phyloP scores from a whole-genome alignment of 2,797 vertebrate genomes.

The Podargus strigoides region DNA sequence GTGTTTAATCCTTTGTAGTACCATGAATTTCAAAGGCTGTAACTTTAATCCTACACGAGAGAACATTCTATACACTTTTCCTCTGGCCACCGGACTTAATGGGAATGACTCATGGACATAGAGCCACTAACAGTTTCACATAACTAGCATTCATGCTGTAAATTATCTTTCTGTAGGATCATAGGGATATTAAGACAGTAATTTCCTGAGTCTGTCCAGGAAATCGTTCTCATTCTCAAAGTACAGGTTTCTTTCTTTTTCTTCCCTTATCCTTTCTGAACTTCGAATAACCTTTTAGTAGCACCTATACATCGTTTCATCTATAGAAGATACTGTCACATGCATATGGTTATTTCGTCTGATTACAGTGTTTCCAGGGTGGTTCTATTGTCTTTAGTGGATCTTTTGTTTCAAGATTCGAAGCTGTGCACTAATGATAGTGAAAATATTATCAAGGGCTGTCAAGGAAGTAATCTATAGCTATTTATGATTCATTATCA shows the following conservation, averaged over 20 bases:
- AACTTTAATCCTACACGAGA: neutral
- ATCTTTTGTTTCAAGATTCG: neutral
- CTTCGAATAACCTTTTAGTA: neutral
- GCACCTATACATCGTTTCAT: neutral
- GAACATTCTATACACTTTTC: neutral
- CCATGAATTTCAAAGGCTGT: neutral
- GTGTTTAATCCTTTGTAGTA: neutral
- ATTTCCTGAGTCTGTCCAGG: neutral
- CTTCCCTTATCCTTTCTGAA: neutral
- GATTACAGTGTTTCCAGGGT: neutral
- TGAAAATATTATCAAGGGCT: neutral
- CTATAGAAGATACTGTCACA: neutral
- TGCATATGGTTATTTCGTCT: neutral
- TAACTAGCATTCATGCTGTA: neutral
- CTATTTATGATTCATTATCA: slow-evolving; percentile 32
- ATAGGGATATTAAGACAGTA: neutral
- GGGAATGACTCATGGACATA: neutral
- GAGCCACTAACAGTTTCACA: neutral
- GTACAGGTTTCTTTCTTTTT: neutral
- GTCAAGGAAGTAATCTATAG: neutral
- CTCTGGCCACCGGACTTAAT: neutral
- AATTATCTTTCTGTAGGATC: neutral
- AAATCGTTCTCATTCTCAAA: slow-evolving; percentile 14
- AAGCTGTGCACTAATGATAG: neutral
- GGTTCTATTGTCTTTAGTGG: neutral